Evolutionary conservation across 2,797 vertebrate genomes (phyloP).

Genomic region (Danio tinwini): DNA sequence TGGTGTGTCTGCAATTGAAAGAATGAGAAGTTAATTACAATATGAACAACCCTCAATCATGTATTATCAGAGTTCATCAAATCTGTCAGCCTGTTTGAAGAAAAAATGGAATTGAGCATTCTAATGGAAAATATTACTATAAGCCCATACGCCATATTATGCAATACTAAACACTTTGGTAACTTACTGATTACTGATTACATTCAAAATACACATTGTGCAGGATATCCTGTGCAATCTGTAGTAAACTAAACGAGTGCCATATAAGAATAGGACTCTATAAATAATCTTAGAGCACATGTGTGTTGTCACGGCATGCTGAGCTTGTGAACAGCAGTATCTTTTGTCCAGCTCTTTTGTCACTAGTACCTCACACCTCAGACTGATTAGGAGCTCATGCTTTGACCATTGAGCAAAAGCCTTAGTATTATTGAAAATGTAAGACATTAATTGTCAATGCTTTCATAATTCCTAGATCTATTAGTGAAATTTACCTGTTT

Average conservation of each 20-base stretch:
- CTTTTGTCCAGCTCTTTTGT: not conserved
- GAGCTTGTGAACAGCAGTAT: slow-evolving; percentile 19
- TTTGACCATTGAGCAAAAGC: not conserved
- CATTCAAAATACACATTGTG: not conserved
- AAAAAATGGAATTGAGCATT: not conserved
- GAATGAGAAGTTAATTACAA: not conserved
- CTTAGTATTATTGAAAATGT: not conserved
- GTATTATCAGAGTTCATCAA: not conserved
- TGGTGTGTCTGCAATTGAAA: slow-evolving; percentile 1
- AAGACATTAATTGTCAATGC: too few species aligned
- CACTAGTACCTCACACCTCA: slow-evolving; percentile 7
- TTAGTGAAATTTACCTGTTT: too few species aligned
- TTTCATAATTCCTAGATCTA: too few species aligned
- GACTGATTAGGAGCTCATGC: not conserved
- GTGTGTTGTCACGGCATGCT: slow-evolving; percentile 3
- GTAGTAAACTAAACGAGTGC: not conserved
- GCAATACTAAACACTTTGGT: not conserved
- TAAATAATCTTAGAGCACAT: slow-evolving; percentile 28
- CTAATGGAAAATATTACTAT: not conserved
- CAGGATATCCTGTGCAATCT: not conserved
- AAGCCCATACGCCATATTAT: not conserved
- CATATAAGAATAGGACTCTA: not conserved
- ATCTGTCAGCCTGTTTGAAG: not conserved
- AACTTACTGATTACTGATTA: not conserved
- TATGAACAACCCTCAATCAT: not conserved